Evolutionary conservation across 2,888 invertebrate species (phyloP).

Genomic region (Thera obeliscata): DNA sequence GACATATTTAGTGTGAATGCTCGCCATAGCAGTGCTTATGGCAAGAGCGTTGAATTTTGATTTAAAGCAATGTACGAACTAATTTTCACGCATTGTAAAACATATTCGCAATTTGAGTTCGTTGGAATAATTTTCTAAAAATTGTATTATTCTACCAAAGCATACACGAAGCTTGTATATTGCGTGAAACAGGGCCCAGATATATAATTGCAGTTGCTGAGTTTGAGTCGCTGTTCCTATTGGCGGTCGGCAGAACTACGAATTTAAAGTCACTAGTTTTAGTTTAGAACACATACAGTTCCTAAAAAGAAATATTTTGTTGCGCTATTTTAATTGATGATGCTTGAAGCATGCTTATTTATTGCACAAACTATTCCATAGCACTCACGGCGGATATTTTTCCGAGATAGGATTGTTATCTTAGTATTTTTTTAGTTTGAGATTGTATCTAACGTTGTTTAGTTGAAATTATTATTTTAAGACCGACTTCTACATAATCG

Average conservation of each 20-base stretch:
- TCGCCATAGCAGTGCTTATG: not conserved
- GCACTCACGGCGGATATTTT: slow-evolving; percentile 30
- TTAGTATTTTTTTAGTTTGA: slow-evolving; percentile 36
- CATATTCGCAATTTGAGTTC: not conserved
- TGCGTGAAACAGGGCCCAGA: slow-evolving; percentile 11
- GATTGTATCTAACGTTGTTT: slow-evolving; percentile 42
- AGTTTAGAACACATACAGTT: slow-evolving; percentile 64
- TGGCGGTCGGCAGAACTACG: slow-evolving; percentile 43
- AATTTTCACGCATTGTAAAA: not conserved
- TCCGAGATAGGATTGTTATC: slow-evolving; percentile 32
- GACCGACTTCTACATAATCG: not conserved
- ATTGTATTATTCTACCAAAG: not conserved
- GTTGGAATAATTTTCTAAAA: not conserved
- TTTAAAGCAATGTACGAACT: too few relatives aligned
- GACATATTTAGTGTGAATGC: not conserved
- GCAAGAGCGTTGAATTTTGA: not conserved
- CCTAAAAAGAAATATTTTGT: slow-evolving; percentile 59
- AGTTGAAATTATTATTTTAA: slow-evolving; percentile 38
- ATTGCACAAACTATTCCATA: slow-evolving; percentile 43
- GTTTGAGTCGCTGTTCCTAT: slow-evolving; percentile 6
- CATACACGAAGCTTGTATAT: slow-evolving; percentile 9
- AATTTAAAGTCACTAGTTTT: slow-evolving; percentile 68
- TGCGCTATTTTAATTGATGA: slow-evolving; percentile 41
- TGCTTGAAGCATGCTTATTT: slow-evolving; percentile 53
- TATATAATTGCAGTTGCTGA: not conserved